Conservation (phyloP, 2,888 invertebrate species). For the Eupithecia subfuscata region DNA sequence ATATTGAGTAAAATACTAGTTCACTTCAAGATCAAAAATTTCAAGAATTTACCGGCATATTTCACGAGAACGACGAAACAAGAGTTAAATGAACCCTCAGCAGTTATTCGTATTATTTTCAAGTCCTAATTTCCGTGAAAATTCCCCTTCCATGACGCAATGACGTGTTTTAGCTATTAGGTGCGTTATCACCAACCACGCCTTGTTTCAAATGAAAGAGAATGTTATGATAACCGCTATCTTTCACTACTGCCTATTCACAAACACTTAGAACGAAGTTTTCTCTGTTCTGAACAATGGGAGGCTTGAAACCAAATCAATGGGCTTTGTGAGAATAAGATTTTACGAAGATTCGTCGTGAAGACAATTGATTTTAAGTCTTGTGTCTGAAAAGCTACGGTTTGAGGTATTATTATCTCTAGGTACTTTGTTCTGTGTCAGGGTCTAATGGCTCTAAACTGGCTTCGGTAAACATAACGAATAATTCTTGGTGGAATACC, state of each 20-base stretch:
- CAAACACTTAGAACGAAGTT: constrained; percentile 20
- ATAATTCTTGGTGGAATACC: too few species aligned
- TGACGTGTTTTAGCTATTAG: constrained; percentile 9
- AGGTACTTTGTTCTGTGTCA: too few species aligned
- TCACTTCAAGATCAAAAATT: not conserved
- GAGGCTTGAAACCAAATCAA: not conserved
- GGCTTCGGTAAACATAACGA: too few species aligned
- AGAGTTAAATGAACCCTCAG: not conserved
- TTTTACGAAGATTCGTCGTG: not conserved
- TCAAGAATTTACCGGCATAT: not conserved
- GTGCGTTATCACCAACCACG: constrained; percentile 33
- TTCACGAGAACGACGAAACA: not conserved
- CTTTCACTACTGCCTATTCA: constrained; percentile 22
- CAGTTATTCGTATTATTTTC: not conserved
- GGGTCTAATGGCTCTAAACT: too few species aligned
- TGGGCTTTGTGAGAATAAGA: constrained; percentile 1
- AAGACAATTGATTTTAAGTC: not conserved
- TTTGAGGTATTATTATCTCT: not conserved
- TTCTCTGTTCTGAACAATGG: constrained; percentile 16
- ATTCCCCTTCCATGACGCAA: not conserved
- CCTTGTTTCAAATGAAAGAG: constrained; percentile 35
- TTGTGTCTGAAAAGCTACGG: not conserved
- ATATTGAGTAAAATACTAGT: too few species aligned
- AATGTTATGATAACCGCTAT: constrained; percentile 31
- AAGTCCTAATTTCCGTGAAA: not conserved